Evolutionary conservation across 2,797 vertebrate genomes (phyloP).

Genomic region (Myripristis jacobus): DNA sequence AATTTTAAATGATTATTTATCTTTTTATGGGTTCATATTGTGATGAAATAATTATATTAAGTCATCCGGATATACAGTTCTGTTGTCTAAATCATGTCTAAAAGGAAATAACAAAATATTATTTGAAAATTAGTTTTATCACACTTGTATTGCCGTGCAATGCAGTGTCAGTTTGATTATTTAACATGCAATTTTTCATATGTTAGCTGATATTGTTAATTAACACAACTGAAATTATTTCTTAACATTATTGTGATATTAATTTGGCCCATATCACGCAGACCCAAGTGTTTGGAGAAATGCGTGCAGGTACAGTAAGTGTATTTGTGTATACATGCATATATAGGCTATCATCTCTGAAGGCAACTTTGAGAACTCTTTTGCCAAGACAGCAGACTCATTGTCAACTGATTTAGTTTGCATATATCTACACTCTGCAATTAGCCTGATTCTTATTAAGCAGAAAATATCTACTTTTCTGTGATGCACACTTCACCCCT

Average conservation of each 20-base stretch:
- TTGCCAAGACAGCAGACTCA: background rate
- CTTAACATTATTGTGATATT: background rate
- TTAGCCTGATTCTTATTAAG: background rate
- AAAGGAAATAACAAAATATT: too few relatives aligned
- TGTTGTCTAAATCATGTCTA: too few relatives aligned
- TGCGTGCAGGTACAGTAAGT: background rate
- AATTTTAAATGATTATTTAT: background rate
- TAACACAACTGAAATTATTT: too few relatives aligned
- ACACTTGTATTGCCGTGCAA: background rate
- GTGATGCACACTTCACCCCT: slow-evolving; percentile 38
- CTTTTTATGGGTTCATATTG: background rate
- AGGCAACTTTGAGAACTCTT: too few relatives aligned
- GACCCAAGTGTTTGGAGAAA: background rate
- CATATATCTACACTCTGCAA: background rate
- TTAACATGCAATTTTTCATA: background rate
- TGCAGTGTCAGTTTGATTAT: background rate
- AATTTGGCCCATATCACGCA: background rate
- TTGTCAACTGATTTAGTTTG: background rate
- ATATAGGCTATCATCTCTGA: background rate
- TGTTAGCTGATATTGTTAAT: too few relatives aligned
- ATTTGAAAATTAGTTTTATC: too few relatives aligned
- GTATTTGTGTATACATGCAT: background rate
- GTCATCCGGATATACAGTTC: too few relatives aligned
- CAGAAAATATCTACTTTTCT: slow-evolving; percentile 41
- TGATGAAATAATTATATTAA: too few relatives aligned